Evolutionary conservation across 2,113 vertebrate genomes (phyloP).

Genomic region (Tachycineta bicolor): DNA sequence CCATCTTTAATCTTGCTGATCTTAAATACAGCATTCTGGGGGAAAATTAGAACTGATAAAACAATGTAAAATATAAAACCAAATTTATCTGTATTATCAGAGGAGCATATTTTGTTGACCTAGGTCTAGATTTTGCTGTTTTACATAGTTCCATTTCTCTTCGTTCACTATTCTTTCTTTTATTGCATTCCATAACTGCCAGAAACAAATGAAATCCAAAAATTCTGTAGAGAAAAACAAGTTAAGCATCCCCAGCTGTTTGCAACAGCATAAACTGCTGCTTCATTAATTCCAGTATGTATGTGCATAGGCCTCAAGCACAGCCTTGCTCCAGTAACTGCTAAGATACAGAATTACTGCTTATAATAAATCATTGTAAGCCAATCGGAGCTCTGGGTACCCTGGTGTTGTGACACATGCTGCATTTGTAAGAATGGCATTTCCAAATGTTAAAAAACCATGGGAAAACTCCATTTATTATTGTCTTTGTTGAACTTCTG

Average conservation of each 20-base stretch:
- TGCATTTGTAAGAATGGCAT: background rate
- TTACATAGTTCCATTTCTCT: background rate
- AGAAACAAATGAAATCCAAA: background rate
- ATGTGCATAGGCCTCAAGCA: slow-evolving; percentile 20
- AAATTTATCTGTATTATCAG: background rate
- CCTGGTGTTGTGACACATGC: background rate
- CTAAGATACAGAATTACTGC: background rate
- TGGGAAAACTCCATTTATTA: background rate
- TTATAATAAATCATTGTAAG: slow-evolving; percentile 18
- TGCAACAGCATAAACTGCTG: slow-evolving; percentile 3
- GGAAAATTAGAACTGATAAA: background rate
- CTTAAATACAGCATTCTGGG: background rate
- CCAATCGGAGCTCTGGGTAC: background rate
- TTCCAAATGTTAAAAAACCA: background rate
- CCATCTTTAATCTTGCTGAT: background rate
- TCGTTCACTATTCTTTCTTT: background rate
- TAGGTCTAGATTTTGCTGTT: background rate
- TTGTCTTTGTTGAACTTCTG: background rate
- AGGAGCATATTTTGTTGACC: background rate
- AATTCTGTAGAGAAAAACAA: slow-evolving; percentile 29
- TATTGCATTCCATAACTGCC: background rate
- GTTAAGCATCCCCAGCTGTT: slow-evolving; percentile 45
- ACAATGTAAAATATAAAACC: background rate
- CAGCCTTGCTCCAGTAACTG: background rate
- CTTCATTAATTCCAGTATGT: slow-evolving; percentile 51